Conservation (phyloP, 92 coral and sea anemone species). For the Actinernus sp. region DNA sequence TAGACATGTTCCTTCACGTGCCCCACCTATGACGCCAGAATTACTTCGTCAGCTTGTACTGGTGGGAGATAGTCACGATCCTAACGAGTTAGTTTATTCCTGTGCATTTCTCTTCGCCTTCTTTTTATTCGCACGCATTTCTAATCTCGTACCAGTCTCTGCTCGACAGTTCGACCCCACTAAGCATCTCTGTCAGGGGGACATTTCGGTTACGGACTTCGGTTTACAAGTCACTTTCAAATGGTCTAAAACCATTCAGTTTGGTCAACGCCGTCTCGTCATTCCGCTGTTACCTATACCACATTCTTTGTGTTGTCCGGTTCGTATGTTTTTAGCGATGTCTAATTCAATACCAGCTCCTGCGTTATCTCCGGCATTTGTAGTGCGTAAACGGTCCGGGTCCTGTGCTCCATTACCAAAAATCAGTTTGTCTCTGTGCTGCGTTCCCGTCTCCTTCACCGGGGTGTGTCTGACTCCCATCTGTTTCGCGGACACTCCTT, state of each 20-base stretch:
- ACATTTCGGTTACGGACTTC: no score
- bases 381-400: no score
- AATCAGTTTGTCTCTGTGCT: constrained; percentile 5
- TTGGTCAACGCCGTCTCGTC: not conserved
- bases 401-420: constrained; percentile 1
- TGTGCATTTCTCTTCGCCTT: constrained; percentile 19
- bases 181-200: no score
- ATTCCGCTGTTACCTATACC: constrained; percentile 4
- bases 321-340: not conserved
- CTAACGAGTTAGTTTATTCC: not conserved
- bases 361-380: constrained; percentile 6
- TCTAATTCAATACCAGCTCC: constrained; percentile 5
- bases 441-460: not conserved
- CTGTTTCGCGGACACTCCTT: constrained; percentile 14
- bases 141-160: constrained; percentile 9
- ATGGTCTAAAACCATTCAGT: constrained; percentile 29
- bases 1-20: constrained; percentile 2
- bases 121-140: constrained; percentile 18
- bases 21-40: constrained; percentile 13
- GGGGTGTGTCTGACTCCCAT: constrained; percentile 9
- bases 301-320: constrained; percentile 4
- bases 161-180: constrained; percentile 4
- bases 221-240: no score
- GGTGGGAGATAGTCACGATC: not conserved
- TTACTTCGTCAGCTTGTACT: not conserved